Conservation (phyloP, 2,888 invertebrate genomes). For the Drosophila parthenogenetica region DNA sequence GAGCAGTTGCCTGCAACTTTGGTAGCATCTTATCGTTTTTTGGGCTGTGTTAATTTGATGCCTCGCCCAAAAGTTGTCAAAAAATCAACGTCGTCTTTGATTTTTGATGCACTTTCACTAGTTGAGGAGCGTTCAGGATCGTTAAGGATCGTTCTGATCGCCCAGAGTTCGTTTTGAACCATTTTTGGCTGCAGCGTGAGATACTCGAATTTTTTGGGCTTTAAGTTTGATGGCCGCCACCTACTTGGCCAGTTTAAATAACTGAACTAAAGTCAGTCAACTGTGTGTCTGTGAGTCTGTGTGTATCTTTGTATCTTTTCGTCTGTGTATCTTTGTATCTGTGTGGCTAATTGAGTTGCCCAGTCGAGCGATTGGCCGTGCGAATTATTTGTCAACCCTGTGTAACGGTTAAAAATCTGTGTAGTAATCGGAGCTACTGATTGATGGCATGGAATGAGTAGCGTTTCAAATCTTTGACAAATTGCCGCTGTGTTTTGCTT, state of each 20-base stretch:
- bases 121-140: conserved; percentile 13
- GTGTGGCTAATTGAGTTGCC: conserved; percentile 79
- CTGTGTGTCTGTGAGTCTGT: conserved; percentile 48
- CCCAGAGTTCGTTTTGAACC: conserved; percentile 12
- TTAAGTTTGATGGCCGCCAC: conserved; percentile 61
- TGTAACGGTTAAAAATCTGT: conserved; percentile 73
- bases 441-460: conserved; percentile 49
- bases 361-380: conserved; percentile 70
- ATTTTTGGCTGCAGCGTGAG: conserved; percentile 70
- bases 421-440: conserved; percentile 68
- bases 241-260: conserved; percentile 60
- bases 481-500: conserved; percentile 61
- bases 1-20: conserved; percentile 43
- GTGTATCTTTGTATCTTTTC: too few relatives aligned
- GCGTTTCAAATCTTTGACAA: conserved; percentile 72
- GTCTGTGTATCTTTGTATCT: conserved; percentile 41
- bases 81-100: conserved; percentile 69
- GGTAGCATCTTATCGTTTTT: conserved; percentile 70
- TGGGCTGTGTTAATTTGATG: conserved; percentile 73
- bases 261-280: conserved; percentile 64
- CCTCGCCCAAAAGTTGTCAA: conserved; percentile 71
- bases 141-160: conserved; percentile 1
- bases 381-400: conserved; percentile 75
- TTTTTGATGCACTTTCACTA: conserved; percentile 79
- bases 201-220: conserved; percentile 53